Conservation (phyloP, 2,113 vertebrate genomes). For the Terrapene triunguis region DNA sequence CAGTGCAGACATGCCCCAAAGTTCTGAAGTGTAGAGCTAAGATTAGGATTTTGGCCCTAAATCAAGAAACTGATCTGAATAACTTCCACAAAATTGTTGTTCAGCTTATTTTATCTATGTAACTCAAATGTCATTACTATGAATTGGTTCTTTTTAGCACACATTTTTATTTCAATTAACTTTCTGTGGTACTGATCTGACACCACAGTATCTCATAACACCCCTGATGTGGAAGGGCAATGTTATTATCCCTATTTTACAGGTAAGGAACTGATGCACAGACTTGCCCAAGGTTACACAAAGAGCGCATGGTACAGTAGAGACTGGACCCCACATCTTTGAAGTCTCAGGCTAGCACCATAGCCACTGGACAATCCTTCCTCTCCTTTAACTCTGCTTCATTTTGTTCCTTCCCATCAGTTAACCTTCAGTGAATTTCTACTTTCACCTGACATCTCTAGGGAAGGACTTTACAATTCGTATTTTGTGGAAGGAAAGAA, state of each 20-base stretch:
- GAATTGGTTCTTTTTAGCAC: rapidly evolving
- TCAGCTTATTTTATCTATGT: neutral
- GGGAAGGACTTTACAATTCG: neutral
- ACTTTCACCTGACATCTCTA: neutral
- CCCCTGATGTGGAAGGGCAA: too few relatives aligned
- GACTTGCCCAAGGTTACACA: neutral
- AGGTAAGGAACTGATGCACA: neutral
- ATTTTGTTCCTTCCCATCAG: neutral
- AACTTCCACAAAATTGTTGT: neutral
- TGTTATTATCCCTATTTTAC: neutral
- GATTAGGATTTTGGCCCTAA: neutral
- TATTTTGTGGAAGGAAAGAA: neutral
- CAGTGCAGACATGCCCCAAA: neutral
- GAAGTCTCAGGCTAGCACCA: neutral
- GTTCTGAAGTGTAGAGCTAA: neutral
- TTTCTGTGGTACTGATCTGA: neutral
- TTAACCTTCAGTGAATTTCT: neutral
- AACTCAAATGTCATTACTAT: rapidly evolving
- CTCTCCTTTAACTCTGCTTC: neutral
- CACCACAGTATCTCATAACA: neutral
- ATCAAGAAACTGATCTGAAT: neutral
- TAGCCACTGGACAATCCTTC: neutral
- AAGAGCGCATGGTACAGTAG: neutral
- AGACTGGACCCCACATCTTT: neutral
- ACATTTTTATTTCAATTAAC: rapidly evolving